Evolutionary conservation across 2,797 vertebrate genomes (phyloP).

Genomic region (Menidia menidia): DNA sequence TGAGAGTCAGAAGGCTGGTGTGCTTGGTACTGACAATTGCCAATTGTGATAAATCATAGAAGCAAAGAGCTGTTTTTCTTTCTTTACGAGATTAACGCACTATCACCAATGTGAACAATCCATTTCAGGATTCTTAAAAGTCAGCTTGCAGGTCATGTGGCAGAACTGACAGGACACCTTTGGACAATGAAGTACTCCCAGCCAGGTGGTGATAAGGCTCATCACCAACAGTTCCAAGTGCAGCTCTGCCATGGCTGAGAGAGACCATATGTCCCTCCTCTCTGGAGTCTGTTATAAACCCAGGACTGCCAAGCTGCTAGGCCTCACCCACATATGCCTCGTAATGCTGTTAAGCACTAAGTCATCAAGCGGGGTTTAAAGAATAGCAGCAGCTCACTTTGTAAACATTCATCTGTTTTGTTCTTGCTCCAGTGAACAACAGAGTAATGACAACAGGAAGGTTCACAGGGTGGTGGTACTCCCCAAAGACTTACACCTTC

Average conservation of each 20-base stretch:
- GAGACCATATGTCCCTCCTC: slow-evolving; percentile 69
- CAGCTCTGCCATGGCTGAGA: slow-evolving; percentile 60
- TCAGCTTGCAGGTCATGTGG: slow-evolving; percentile 28
- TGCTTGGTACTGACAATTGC: background rate
- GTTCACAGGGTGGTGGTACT: slow-evolving; percentile 61
- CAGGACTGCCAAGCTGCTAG: slow-evolving; percentile 53
- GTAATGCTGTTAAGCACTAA: slow-evolving; percentile 50
- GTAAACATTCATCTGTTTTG: slow-evolving; percentile 12
- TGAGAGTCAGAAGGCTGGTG: slow-evolving; percentile 3
- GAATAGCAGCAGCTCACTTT: slow-evolving; percentile 23
- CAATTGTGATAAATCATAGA: no score
- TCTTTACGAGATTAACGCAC: background rate
- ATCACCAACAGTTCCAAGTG: slow-evolving; percentile 52
- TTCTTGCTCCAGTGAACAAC: slow-evolving; percentile 15
- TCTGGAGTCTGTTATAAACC: slow-evolving; percentile 37
- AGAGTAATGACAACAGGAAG: slow-evolving; percentile 40
- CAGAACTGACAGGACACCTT: slow-evolving; percentile 37
- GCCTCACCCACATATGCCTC: slow-evolving; percentile 54
- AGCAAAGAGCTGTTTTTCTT: background rate
- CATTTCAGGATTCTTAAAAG: background rate
- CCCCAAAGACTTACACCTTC: slow-evolving; percentile 50
- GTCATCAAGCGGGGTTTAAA: slow-evolving; percentile 20
- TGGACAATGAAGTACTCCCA: slow-evolving; percentile 33
- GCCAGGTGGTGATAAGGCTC: slow-evolving; percentile 66
- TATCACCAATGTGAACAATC: slow-evolving; percentile 7